Evolutionary conservation across 2,113 vertebrate genomes (phyloP).

Genomic region (Oryzias melastigma): DNA sequence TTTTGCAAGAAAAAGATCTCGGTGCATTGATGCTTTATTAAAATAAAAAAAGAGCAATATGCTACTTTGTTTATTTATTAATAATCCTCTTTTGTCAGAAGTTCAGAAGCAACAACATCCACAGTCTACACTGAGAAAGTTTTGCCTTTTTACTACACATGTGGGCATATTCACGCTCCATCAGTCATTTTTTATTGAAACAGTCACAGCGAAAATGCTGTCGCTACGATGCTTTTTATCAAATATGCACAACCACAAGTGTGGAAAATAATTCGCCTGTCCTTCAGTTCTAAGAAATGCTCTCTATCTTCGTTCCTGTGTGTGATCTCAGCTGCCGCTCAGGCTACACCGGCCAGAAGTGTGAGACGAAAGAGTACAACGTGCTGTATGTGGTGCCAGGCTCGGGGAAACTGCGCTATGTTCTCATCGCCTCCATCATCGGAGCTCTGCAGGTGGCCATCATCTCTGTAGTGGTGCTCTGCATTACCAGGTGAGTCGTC

Average conservation of each 20-base stretch:
- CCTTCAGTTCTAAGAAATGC: conserved; percentile 16
- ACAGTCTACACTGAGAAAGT: too few relatives aligned
- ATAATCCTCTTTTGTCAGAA: too few relatives aligned
- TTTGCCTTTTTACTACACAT: too few relatives aligned
- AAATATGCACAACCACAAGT: conserved; percentile 38
- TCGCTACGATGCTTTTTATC: conserved; percentile 13
- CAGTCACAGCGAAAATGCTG: conserved; percentile 12
- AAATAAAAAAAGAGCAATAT: too few relatives aligned
- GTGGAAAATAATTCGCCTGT: conserved; percentile 36
- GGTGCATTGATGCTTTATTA: too few relatives aligned
- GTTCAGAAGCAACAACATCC: too few relatives aligned
- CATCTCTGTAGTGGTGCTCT: conserved; percentile 98
- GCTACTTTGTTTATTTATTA: too few relatives aligned
- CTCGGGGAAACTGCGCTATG: conserved; percentile 94
- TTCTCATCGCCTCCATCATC: conserved; percentile 98
- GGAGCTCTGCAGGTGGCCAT: conserved; percentile 98
- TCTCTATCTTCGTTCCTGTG: conserved; percentile 5
- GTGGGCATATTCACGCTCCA: not conserved
- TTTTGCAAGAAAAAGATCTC: too few relatives aligned
- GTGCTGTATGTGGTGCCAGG: conserved; percentile 97
- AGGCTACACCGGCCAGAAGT: conserved; percentile 94
- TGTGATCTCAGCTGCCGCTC: conserved; percentile 87
- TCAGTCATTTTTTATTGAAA: conserved; percentile 33
- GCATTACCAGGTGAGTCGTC: conserved; percentile 90
- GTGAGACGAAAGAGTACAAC: conserved; percentile 98